Evolutionary conservation across 2,888 invertebrate genomes (phyloP).

Genomic region (Meghimatium bilineatum): DNA sequence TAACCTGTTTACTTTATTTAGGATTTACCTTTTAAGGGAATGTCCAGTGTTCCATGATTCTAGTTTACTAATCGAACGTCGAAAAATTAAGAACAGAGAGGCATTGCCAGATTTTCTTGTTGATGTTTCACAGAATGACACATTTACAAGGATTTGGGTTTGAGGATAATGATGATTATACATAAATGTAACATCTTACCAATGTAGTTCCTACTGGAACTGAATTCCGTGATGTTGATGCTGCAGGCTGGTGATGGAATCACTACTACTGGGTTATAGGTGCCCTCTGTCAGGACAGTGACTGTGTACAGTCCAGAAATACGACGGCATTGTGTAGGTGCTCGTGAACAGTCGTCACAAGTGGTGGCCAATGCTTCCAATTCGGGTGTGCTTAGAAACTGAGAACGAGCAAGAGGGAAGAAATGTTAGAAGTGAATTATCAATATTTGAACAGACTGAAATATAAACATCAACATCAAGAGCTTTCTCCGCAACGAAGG

Average conservation of each 20-base stretch:
- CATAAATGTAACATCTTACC: conserved; percentile 85
- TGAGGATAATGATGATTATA: no score
- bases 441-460: neutral
- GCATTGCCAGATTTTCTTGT: no score
- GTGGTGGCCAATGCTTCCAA: neutral
- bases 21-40: no score
- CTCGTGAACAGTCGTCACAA: conserved; percentile 25
- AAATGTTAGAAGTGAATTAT: neutral
- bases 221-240: conserved; percentile 89
- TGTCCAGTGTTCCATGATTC: no score
- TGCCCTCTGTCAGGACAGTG: conserved; percentile 86
- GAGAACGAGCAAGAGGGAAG: neutral
- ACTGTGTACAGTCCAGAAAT: conserved; percentile 84
- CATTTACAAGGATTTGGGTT: no score
- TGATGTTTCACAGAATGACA: no score
- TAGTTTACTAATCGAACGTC: no score
- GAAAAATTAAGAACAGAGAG: no score
- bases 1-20: no score
- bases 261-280: conserved; percentile 89
- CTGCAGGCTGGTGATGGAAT: conserved; percentile 92
- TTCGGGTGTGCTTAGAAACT: neutral
- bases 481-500: no score
- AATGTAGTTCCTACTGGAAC: conserved; percentile 88
- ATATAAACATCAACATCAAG: neutral
- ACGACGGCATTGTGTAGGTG: conserved; percentile 51